Evolutionary conservation across 2,888 invertebrate genomes (phyloP).

Genomic region (Apotomis betuletana): DNA sequence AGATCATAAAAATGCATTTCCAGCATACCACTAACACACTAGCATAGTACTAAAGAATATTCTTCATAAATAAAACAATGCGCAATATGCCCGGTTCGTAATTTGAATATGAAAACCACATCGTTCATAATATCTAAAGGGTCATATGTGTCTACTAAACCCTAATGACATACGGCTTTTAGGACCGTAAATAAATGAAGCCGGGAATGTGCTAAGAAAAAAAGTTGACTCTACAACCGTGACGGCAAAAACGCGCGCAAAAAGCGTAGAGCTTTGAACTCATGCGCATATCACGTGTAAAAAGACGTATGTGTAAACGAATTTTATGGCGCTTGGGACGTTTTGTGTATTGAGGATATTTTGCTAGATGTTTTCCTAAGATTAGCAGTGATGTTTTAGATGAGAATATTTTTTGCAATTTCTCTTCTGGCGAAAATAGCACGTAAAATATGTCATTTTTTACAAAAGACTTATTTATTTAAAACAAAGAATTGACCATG

Average conservation of each 20-base stretch:
- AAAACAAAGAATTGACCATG: no score
- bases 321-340: no score
- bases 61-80: neutral
- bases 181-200: neutral
- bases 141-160: neutral
- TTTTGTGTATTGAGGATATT: no score
- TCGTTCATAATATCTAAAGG: neutral
- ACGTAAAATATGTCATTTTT: no score
- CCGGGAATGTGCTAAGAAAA: constrained; percentile 8
- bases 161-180: neutral
- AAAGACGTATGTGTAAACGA: neutral
- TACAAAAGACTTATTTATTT: no score
- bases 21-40: no score
- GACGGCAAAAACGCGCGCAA: constrained; percentile 8
- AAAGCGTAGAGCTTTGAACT: constrained; percentile 28
- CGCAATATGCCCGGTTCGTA: neutral
- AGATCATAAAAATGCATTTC: no score
- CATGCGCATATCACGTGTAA: neutral
- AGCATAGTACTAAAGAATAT: no score
- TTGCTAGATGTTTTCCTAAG: no score
- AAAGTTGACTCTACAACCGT: constrained; percentile 11
- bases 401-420: no score
- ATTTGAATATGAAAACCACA: neutral
- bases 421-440: no score
- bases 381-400: no score